Evolutionary conservation across 2,797 vertebrate species (phyloP).

Genomic region (Varecia variegata): DNA sequence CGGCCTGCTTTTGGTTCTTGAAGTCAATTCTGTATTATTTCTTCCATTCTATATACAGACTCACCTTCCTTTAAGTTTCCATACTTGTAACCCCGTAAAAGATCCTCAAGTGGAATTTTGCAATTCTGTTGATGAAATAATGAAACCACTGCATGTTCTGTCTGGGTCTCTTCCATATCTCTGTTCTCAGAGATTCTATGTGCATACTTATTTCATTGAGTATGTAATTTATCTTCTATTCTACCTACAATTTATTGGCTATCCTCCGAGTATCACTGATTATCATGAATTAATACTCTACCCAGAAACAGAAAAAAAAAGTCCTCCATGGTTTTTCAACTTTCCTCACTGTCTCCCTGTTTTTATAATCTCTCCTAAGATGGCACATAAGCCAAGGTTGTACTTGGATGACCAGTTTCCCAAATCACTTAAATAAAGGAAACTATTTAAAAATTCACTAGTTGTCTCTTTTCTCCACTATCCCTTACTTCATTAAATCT

Average conservation of each 20-base stretch:
- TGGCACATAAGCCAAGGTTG: neutral
- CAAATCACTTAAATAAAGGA: neutral
- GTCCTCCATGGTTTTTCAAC: neutral
- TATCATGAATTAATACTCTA: neutral
- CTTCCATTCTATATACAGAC: neutral
- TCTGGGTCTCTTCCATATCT: neutral
- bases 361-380: neutral
- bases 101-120: neutral
- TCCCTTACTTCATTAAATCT: neutral
- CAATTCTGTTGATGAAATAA: neutral
- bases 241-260: neutral
- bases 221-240: neutral
- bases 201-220: neutral
- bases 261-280: neutral
- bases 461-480: neutral
- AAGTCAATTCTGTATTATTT: neutral
- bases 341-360: neutral
- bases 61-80: neutral
- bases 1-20: neutral
- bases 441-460: neutral
- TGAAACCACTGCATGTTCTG: neutral
- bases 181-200: neutral
- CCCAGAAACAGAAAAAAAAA: neutral
- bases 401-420: neutral
- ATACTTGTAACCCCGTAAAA: neutral